Base-by-base conservation (phyloP, 2,113 vertebrate genomes). In the Symphodus melops region DNA sequence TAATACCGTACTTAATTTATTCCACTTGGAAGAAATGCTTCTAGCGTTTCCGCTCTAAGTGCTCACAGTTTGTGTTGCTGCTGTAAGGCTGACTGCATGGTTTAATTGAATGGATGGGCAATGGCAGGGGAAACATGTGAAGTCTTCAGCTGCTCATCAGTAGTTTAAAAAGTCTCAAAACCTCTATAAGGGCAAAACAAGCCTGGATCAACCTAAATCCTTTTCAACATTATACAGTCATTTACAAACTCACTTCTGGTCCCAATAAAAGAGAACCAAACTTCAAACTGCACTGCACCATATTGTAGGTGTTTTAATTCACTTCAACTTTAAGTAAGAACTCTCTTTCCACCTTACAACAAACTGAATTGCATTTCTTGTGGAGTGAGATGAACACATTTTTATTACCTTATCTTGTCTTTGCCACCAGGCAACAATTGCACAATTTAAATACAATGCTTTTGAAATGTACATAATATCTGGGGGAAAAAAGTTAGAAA, bases 101-200 rank as follows among this genome's bases (percentile, higher is more conserved):
- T 84, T 70, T 73, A 83, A 83, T 55, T 81, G 68, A 79, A 77
- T 83, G 62, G 58, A 77, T 72, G 66, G 55, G 44, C 64, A 71
- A 63, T 64, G 60, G 57, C 66, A 70, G 62, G 28, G 20, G 16
- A 60, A 64, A 66, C 68, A 25, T 65, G 80, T 23, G 9, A 62
- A 42, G 54, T 48, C 66, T 83, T 75, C 72, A 81, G 75, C 70
- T 82, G 77, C 80, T 64, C 77, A 54, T 79, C 68, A 61, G 55
- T 66, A 64, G 46, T 79, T 74, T 69, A 42, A 36, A 4, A 23
- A 60, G 39, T 69, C 60, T 75, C 66, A 73, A 68, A 21, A 53
- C 51, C 76, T 36, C 58, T 75, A 28, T 68, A 3, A 33, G 14
- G 51, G 65, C 73, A 72, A 65, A 82, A 80, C n/a, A 76, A 77